Evolutionary conservation across 35 echinoderm and acorn worm species (phyloP).

Genomic region (Apostichopus californicus): DNA sequence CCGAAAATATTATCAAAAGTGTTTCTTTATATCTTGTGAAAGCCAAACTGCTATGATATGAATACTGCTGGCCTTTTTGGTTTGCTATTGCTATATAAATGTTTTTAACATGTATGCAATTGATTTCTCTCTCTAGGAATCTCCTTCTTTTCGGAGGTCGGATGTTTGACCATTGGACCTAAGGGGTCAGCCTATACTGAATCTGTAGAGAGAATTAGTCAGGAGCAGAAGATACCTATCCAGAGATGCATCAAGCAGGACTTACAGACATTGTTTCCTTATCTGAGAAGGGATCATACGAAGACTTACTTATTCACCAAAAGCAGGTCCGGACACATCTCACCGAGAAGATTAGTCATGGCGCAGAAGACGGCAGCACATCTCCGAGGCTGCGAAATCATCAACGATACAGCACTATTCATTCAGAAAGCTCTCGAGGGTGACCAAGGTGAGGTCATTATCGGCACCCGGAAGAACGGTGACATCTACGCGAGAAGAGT

Average conservation of each 20-base stretch:
- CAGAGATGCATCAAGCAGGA: not conserved
- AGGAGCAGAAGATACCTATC: not conserved
- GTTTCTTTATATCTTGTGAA: no score
- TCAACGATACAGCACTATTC: conserved; percentile 49
- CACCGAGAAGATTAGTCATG: conserved; percentile 53
- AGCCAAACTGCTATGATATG: no score
- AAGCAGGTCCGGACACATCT: conserved; percentile 57
- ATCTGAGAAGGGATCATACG: conserved; percentile 41
- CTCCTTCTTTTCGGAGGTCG: conserved; percentile 64
- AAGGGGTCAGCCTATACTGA: conserved; percentile 6
- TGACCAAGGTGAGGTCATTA: not conserved
- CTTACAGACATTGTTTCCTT: conserved; percentile 43
- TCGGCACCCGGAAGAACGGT: conserved; percentile 36
- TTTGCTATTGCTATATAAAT: no score
- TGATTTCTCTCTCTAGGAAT: conserved; percentile 41
- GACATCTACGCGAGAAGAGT: conserved; percentile 53
- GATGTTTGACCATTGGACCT: conserved; percentile 54
- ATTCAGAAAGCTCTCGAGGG: not conserved
- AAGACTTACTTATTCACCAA: conserved; percentile 13
- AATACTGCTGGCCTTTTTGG: no score
- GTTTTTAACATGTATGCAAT: no score
- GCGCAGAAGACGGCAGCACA: conserved; percentile 68
- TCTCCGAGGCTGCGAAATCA: conserved; percentile 67
- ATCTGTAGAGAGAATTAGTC: not conserved
- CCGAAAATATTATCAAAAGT: no score